A percentile compares a stretch with the other conserved stretches of the same genome.
phyloP scores from a whole-genome alignment of 2,888 invertebrate species.

The Eugnorisma glareosa region DNA sequence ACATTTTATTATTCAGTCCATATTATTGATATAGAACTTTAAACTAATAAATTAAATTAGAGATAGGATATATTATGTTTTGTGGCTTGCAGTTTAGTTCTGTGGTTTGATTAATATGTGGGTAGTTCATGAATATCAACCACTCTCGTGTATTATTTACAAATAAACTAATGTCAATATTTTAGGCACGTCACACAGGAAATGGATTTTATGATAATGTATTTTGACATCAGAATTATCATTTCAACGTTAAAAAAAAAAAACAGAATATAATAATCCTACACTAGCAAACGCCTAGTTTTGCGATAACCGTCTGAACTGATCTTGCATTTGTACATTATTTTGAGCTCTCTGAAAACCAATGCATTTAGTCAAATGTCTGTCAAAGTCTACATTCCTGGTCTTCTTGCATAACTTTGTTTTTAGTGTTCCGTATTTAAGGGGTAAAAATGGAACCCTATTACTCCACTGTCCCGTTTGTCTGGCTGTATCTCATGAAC shows the following conservation, averaged over 20 bases:
- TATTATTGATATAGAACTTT: slow-evolving; percentile 10
- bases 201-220: neutral
- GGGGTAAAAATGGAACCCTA: too few species aligned
- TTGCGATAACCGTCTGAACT: neutral
- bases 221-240: neutral
- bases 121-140: slow-evolving; percentile 16
- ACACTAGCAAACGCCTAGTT: neutral
- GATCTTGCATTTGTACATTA: neutral
- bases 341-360: neutral
- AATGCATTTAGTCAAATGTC: neutral
- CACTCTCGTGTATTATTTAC: slow-evolving; percentile 9
- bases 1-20: slow-evolving; percentile 23
- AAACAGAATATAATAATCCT: neutral
- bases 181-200: neutral
- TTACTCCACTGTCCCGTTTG: too few species aligned
- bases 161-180: slow-evolving; percentile 4
- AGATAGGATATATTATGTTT: slow-evolving; percentile 21
- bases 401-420: neutral
- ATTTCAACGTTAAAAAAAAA: neutral
- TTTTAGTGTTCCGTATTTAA: too few species aligned
- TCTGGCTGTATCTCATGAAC: too few species aligned
- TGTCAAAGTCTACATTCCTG: neutral
- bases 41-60: slow-evolving; percentile 23
- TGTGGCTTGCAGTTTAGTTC: slow-evolving; percentile 19
- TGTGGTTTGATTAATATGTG: slow-evolving; percentile 23